Evolutionary conservation across 2,797 vertebrate species (phyloP), one percentile per base, ranked within the genome.

Genomic region (Rachycentron canadum): DNA sequence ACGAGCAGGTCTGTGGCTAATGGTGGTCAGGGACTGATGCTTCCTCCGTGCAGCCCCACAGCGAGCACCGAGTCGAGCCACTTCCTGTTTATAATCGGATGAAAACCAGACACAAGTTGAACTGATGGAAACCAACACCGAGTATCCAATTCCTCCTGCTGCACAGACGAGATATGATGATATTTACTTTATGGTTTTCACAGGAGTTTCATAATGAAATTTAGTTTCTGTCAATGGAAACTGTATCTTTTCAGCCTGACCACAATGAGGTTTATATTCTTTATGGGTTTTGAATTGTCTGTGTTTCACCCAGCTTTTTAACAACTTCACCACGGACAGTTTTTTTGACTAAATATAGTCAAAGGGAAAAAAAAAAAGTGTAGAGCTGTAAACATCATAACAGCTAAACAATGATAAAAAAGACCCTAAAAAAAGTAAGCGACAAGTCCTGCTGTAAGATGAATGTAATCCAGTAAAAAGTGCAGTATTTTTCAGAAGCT

Each of bases 1-100:
- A 86, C 71, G 43, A 65, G 80, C 70, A 25, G 65, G 53, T 83
- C 82, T 76, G 82, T 59, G 63, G 86, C 78, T 88, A 81, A 83
- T 85, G 84, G 75, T 14, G 73, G 86, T 74, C 38, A 3, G 50
- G 78, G 86, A 85, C 82, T 68, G 83, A 87, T 84, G 83, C 76
- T 76, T 7, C 26, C 55, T 53, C 32, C 64, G 3, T 13, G 26
- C 65, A 32, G 76, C 62, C 70, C 60, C 26, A 84, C 75, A 47
- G 74, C 6, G 45, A 79, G 81, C 85, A 83, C 80, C 86, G 80
- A 82, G 78, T 59, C 28, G 1, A 4, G 47, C 69, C 78, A 65
- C 80, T 86, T 88, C 83, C 81, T 86, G 78, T 82, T 77, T 67
- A 58, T 85, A 90, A 89, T 90, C 73, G 16, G 56, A 91, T 91